phyloP scores from a whole-genome alignment of 2,797 vertebrate genomes.

The Spatula clypeata region DNA sequence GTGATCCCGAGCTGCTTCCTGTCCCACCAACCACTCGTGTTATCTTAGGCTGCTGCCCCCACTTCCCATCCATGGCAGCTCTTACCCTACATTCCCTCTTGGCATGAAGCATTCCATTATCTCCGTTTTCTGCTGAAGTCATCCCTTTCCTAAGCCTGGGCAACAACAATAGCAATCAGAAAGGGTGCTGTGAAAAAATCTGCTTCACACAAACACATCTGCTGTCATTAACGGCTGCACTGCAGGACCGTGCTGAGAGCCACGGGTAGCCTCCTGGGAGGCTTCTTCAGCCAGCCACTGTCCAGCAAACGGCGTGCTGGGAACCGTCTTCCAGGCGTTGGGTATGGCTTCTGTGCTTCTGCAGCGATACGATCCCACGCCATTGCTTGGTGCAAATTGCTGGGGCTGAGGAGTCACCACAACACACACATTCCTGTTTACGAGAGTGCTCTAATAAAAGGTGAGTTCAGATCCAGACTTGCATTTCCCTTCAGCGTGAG shows the following conservation, averaged over 20 bases:
- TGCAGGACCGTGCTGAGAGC: background rate
- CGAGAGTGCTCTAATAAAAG: background rate
- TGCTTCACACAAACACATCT: background rate
- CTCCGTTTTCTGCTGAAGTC: slow-evolving; percentile 12
- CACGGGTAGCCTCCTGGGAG: fast-evolving
- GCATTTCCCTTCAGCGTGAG: background rate
- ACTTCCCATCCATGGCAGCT: background rate
- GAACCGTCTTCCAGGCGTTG: background rate
- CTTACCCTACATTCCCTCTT: slow-evolving; percentile 1
- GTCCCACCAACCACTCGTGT: background rate
- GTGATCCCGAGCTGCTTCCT: background rate
- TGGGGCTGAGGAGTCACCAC: background rate
- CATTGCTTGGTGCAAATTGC: background rate
- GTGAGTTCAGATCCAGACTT: slow-evolving; percentile 23
- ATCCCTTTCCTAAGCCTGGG: background rate
- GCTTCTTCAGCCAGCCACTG: background rate
- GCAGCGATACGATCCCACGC: fast-evolving
- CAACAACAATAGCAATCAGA: slow-evolving; percentile 6
- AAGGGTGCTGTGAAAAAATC: background rate
- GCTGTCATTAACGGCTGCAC: background rate
- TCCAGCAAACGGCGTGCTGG: background rate
- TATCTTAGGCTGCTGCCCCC: background rate
- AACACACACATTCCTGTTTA: background rate
- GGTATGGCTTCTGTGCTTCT: background rate
- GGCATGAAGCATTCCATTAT: slow-evolving; percentile 33